These are phyloP conservation scores for Pogonophryne albipinna DNA, from an alignment of 2,797 vertebrate species.

Conservation along the genomic window DNA sequence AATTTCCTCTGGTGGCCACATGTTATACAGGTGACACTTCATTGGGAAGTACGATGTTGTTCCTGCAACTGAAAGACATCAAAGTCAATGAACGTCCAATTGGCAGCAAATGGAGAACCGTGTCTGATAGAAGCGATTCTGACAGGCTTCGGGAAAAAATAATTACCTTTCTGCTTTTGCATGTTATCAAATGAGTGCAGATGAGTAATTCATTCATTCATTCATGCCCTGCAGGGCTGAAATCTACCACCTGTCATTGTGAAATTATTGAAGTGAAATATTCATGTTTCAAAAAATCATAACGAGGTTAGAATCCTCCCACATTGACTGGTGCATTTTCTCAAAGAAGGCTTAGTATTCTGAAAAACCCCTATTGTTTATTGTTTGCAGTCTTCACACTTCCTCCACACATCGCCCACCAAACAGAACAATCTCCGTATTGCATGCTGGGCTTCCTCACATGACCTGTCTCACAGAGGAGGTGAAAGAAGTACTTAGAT, in stretches of 20 bases:
- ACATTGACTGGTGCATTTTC: slow-evolving; percentile 28
- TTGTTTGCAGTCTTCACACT: slow-evolving; percentile 61
- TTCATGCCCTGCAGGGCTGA: slow-evolving; percentile 29
- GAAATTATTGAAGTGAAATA: slow-evolving; percentile 33
- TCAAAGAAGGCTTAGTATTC: slow-evolving; percentile 47
- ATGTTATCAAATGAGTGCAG: slow-evolving; percentile 18
- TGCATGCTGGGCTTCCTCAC: slow-evolving; percentile 54
- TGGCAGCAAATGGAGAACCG: slow-evolving; percentile 26
- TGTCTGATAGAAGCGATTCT: slow-evolving; percentile 31
- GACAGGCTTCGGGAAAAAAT: slow-evolving; percentile 34
- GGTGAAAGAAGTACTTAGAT: slow-evolving; percentile 22
- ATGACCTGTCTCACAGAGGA: slow-evolving; percentile 52
- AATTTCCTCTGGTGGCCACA: too few species aligned
- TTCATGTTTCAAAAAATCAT: slow-evolving; percentile 27
- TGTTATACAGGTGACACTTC: too few species aligned
- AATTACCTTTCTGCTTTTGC: slow-evolving; percentile 49
- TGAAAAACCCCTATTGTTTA: slow-evolving; percentile 47
- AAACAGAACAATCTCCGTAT: slow-evolving; percentile 58
- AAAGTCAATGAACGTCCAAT: slow-evolving; percentile 29
- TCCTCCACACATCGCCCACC: slow-evolving; percentile 57
- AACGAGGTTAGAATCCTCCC: slow-evolving; percentile 35
- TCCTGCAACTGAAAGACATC: slow-evolving; percentile 69
- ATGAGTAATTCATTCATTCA: slow-evolving; percentile 47
- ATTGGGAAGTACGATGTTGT: too few species aligned
- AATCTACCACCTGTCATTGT: slow-evolving; percentile 34